phyloP scores from a whole-genome alignment of 2,888 invertebrate genomes.

The Oasisia sp. region DNA sequence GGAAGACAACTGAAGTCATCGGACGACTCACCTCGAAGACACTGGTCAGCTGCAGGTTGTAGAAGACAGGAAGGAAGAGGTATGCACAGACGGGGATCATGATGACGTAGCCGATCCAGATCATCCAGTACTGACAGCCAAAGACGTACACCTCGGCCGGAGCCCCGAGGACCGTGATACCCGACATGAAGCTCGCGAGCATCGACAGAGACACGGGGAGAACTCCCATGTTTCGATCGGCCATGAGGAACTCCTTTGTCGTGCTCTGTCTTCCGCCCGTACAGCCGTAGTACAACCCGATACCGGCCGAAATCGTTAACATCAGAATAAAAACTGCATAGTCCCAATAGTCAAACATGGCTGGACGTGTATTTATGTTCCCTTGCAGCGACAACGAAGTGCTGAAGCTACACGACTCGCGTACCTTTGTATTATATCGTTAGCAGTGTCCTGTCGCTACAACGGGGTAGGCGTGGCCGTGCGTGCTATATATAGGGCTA shows the following conservation, averaged over 20 bases:
- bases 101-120: slow-evolving; percentile 52
- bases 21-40: slow-evolving; percentile 44
- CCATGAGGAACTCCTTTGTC: slow-evolving; percentile 54
- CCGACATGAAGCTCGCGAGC: slow-evolving; percentile 64
- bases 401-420: background rate
- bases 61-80: slow-evolving; percentile 46
- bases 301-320: slow-evolving; percentile 48
- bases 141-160: slow-evolving; percentile 59
- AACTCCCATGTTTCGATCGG: slow-evolving; percentile 60
- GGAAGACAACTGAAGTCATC: no score
- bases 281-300: slow-evolving; percentile 53
- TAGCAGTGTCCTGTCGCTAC: background rate
- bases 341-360: slow-evolving; percentile 42
- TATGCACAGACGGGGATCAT: slow-evolving; percentile 55
- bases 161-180: slow-evolving; percentile 57
- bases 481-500: background rate
- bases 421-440: background rate
- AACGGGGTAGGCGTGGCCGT: background rate
- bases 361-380: background rate
- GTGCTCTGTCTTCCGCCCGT: slow-evolving; percentile 47
- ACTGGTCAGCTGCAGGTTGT: slow-evolving; percentile 44
- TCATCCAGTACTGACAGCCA: slow-evolving; percentile 43
- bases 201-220: slow-evolving; percentile 61
- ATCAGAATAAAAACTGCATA: slow-evolving; percentile 51
- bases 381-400: background rate